Base-by-base conservation (phyloP, 2,888 invertebrate genomes). In the Lasioglossum pauxillum region DNA sequence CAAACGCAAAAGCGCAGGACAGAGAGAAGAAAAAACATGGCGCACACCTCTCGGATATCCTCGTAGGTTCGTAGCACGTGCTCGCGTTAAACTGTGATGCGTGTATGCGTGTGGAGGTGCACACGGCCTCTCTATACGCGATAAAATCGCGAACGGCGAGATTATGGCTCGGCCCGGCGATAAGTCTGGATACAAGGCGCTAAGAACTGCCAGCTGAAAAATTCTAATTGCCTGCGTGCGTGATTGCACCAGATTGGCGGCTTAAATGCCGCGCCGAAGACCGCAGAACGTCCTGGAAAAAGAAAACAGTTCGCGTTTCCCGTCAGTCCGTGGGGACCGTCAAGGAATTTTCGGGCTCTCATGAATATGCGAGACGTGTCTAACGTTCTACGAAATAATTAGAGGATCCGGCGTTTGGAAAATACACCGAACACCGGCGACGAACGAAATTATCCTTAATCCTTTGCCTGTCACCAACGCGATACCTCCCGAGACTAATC, bases 111-210 rank as follows among this genome's bases (percentile, higher is more conserved):
- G 53, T 73, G 53, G 78, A 67, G 75, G 71, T 71, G 64, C 69
- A 10, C 23, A 41, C 53, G 71, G 72, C 69, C 19, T n/a, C 49
- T 41, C 16, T n/a, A 57, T 57, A 23, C 64, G 72, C 75, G 84
- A 84, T 84, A 83, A 84, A 78, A 83, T 84, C 84, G 64, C 72
- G 64, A 53, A 83, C 71, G 53, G 75, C 35, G 53, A 84, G 84
- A 84, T 84, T 78, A 78, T 46, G 27, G 75, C 78, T 44, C 69
- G 64, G 27, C 35, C 71, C 60, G 23, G 31, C 83, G 71, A 78
- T 83, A 84, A 84, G 71, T 83, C 75, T 64, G 75, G 44, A 72
- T 78, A 84, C 71, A n/a, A 57, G 75, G 75, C 35, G 78, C 44
- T 57, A 83, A 78, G 72, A 64, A 78, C 69, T 72, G 71, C n/a